These are phyloP conservation scores for Psephotus haematonotus DNA, from an alignment of 2,113 vertebrate species.

Conservation along the genomic window DNA sequence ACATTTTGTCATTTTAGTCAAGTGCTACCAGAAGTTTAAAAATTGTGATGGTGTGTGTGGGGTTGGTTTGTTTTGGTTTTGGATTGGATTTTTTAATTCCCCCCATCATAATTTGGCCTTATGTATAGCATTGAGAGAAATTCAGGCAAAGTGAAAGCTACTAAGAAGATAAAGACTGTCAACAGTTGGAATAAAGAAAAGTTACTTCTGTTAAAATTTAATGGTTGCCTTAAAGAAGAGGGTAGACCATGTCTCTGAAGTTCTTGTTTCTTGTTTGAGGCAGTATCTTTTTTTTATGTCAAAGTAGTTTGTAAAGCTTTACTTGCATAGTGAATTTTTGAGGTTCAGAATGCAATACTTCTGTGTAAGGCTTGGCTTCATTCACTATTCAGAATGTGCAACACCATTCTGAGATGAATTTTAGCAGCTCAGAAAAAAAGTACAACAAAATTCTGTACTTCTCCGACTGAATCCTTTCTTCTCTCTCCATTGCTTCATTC, in stretches of 20 bases:
- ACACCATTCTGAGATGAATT: background rate
- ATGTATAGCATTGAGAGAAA: accelerated
- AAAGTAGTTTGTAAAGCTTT: background rate
- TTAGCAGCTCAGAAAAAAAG: background rate
- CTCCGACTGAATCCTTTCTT: background rate
- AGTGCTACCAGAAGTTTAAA: background rate
- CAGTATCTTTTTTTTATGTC: background rate
- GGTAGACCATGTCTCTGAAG: background rate
- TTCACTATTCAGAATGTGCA: background rate
- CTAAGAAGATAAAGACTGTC: background rate
- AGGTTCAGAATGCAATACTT: background rate
- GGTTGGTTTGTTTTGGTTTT: background rate
- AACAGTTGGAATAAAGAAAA: background rate
- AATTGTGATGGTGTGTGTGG: accelerated
- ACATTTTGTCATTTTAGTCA: background rate
- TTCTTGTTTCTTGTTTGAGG: background rate
- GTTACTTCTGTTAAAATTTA: background rate
- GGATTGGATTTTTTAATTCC: background rate
- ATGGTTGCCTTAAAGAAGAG: background rate
- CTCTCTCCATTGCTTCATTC: background rate
- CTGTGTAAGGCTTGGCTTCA: background rate
- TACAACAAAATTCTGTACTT: background rate
- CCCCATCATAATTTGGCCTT: background rate
- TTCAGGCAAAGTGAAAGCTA: background rate
- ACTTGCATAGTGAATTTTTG: background rate